Evolutionary conservation across 1,140 invertebrate species (phyloP).

Genomic region (Archegozetes longisetosus): DNA sequence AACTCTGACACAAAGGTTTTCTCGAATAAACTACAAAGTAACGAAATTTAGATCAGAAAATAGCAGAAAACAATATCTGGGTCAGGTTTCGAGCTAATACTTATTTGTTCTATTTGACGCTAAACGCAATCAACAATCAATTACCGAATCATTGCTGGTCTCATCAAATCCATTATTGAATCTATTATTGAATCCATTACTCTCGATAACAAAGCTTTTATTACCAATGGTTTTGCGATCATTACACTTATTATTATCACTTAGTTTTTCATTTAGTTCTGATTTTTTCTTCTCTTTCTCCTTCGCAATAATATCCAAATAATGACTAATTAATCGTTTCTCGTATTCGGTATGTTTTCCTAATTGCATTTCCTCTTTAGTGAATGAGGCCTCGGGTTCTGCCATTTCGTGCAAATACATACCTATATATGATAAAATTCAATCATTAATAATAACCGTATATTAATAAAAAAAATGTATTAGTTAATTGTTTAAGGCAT

Average conservation of each 20-base stretch:
- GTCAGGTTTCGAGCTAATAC: too few relatives aligned
- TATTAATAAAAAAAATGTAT: too few relatives aligned
- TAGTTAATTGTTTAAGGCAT: too few relatives aligned
- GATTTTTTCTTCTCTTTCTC: slow-evolving; percentile 1
- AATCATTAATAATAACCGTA: too few relatives aligned
- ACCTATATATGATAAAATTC: too few relatives aligned
- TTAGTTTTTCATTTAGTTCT: background rate
- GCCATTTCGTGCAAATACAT: slow-evolving; percentile 99
- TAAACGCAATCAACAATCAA: too few relatives aligned
- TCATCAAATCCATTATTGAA: background rate
- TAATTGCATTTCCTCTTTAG: slow-evolving; percentile 94
- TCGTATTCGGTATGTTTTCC: slow-evolving; percentile 20
- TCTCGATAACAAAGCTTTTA: background rate
- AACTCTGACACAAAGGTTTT: too few relatives aligned
- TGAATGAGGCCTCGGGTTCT: slow-evolving; percentile 89
- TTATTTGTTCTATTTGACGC: too few relatives aligned
- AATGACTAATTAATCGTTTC: slow-evolving; percentile 17
- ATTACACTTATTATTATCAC: background rate
- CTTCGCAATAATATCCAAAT: slow-evolving; percentile 7
- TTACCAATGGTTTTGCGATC: background rate
- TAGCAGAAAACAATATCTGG: too few relatives aligned
- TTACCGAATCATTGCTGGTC: background rate
- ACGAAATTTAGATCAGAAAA: too few relatives aligned
- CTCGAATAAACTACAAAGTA: too few relatives aligned
- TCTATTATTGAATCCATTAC: background rate